Conservation (phyloP, 2,797 vertebrate species). For the Falco cherrug region DNA sequence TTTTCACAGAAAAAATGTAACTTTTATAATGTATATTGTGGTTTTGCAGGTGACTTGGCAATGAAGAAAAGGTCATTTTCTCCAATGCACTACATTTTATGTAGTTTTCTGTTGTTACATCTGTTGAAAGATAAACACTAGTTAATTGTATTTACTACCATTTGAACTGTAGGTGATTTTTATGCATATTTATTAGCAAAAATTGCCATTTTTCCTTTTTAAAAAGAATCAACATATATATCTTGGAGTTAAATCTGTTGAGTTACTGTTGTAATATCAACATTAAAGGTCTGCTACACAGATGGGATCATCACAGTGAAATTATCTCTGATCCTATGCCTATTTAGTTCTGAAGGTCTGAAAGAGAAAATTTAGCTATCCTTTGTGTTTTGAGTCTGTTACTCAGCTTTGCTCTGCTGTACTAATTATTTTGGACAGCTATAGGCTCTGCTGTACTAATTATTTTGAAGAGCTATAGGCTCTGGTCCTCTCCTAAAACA, state of each 20-base stretch:
- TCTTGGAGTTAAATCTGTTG: neutral
- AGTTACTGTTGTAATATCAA: neutral
- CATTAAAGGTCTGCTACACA: neutral
- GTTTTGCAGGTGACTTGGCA: neutral
- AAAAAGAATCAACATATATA: neutral
- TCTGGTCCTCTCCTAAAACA: neutral
- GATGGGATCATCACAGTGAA: neutral
- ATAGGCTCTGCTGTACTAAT: neutral
- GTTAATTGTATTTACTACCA: slow-evolving; percentile 55
- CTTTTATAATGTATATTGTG: neutral
- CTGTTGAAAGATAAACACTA: slow-evolving; percentile 36
- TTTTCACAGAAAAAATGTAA: neutral
- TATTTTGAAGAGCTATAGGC: neutral
- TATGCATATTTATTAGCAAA: neutral
- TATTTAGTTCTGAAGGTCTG: neutral
- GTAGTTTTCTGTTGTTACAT: neutral
- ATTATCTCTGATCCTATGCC: neutral
- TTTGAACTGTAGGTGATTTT: neutral
- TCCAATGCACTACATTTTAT: neutral
- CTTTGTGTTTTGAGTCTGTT: neutral
- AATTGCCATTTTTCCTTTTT: neutral
- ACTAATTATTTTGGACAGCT: neutral
- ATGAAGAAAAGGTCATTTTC: neutral
- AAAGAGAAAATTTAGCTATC: neutral
- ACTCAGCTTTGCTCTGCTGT: neutral